A percentile compares a stretch with the other conserved stretches of the same genome.
These are phyloP conservation scores for Eleginops maclovinus DNA, from an alignment of 2,113 vertebrate species.

Conservation along the genomic window DNA sequence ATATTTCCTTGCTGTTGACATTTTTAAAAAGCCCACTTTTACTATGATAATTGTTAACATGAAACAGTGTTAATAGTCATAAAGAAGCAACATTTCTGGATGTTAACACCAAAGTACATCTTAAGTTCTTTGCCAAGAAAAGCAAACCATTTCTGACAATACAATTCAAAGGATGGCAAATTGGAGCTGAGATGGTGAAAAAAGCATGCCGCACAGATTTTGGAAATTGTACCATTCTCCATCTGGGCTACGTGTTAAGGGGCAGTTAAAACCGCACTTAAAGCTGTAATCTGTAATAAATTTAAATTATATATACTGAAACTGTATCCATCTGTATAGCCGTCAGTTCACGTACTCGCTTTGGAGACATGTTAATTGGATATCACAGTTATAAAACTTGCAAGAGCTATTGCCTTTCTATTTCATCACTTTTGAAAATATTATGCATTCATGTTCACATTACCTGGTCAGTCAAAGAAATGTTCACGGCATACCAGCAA, in stretches of 20 bases:
- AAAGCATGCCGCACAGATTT: background rate
- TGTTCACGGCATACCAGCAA: background rate
- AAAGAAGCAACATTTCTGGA: background rate
- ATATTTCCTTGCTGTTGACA: background rate
- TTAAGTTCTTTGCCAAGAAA: background rate
- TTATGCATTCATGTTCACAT: background rate
- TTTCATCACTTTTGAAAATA: slow-evolving; percentile 15
- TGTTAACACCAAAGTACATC: background rate
- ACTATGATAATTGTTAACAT: background rate
- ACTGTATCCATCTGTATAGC: slow-evolving; percentile 5
- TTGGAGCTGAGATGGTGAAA: background rate
- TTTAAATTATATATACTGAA: slow-evolving; percentile 4
- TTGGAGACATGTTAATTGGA: slow-evolving; percentile 1
- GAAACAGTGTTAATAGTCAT: background rate
- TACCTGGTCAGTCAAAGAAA: slow-evolving; percentile 14
- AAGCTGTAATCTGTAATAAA: background rate
- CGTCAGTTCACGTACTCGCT: background rate
- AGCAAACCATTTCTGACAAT: background rate
- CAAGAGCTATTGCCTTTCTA: background rate
- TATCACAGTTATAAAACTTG: background rate
- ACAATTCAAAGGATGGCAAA: background rate
- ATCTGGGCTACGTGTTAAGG: background rate
- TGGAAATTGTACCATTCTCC: background rate
- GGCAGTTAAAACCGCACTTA: background rate
- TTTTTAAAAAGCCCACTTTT: too few relatives aligned